These are phyloP conservation scores for Ectropis crepuscularia DNA, from an alignment of 2,888 invertebrate genomes.

Conservation along the genomic window DNA sequence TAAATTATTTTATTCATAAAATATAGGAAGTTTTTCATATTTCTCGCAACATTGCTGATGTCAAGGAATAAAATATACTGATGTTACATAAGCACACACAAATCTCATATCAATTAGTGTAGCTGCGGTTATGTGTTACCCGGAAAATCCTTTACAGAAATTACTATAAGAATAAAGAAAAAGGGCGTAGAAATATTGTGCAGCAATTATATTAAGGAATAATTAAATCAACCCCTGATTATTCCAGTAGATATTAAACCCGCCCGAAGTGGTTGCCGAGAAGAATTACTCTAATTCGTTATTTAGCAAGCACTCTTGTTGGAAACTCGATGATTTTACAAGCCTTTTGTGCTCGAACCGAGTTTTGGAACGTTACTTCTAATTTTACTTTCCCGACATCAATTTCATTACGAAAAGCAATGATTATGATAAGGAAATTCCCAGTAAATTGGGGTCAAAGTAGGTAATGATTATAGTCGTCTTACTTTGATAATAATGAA, in stretches of 20 bases:
- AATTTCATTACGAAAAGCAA: slow-evolving; percentile 3
- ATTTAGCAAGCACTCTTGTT: slow-evolving; percentile 24
- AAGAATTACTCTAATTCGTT: slow-evolving; percentile 33
- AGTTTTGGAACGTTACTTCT: slow-evolving; percentile 10
- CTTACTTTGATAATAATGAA: no score
- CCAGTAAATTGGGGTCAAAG: background rate
- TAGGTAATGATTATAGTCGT: no score
- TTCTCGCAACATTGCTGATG: no score
- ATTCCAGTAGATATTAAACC: slow-evolving; percentile 31
- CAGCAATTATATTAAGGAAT: slow-evolving; percentile 24
- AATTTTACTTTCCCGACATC: slow-evolving; percentile 9
- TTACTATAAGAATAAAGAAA: slow-evolving; percentile 18
- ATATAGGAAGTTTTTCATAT: no score
- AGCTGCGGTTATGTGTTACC: background rate
- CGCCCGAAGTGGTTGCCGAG: slow-evolving; percentile 29
- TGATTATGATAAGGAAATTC: background rate
- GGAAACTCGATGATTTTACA: slow-evolving; percentile 24
- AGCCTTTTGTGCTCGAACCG: slow-evolving; percentile 18
- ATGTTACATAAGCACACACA: background rate
- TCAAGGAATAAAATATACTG: background rate
- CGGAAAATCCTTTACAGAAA: slow-evolving; percentile 12
- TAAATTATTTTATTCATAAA: no score
- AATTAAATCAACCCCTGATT: slow-evolving; percentile 31
- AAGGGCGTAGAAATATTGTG: slow-evolving; percentile 25
- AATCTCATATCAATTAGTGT: background rate